These are phyloP conservation scores for Sciurus vulgaris DNA, from an alignment of 2,797 vertebrate genomes.

Conservation along the genomic window DNA sequence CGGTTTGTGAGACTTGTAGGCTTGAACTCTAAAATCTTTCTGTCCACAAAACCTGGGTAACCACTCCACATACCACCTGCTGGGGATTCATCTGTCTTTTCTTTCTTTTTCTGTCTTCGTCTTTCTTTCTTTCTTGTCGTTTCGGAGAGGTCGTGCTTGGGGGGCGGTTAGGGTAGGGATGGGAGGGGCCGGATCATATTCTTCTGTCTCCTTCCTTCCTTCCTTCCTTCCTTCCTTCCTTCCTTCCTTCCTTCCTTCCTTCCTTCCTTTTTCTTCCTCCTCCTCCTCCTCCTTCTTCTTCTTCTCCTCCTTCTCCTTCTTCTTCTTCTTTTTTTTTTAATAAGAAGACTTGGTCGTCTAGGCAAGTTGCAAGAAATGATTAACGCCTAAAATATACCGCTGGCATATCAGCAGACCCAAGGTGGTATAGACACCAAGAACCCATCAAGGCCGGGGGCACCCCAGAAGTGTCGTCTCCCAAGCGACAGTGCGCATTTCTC, in stretches of 20 bases:
- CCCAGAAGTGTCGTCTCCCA: not conserved
- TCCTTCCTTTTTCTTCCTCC: too few relatives aligned
- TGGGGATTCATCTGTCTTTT: not conserved
- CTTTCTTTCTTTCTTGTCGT: too few relatives aligned
- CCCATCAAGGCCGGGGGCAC: not conserved
- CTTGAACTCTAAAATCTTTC: not conserved
- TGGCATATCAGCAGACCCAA: not conserved
- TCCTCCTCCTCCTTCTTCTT: too few relatives aligned
- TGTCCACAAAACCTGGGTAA: not conserved
- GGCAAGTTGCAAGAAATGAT: not conserved
- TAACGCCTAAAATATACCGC: not conserved
- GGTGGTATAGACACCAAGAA: not conserved
- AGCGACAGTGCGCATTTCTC: not conserved
- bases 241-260: too few relatives aligned
- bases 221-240: too few relatives aligned
- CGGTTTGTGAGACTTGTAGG: not conserved
- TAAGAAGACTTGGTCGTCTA: not conserved
- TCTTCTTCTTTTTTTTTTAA: too few relatives aligned
- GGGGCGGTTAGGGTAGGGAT: too few relatives aligned
- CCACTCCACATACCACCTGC: not conserved
- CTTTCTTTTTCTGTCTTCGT: too few relatives aligned
- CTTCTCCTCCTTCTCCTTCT: too few relatives aligned
- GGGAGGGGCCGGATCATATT: too few relatives aligned
- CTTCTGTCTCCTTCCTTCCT: too few relatives aligned
- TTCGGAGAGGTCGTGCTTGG: too few relatives aligned